These are phyloP conservation scores for Montipora sp. DNA, from an alignment of 64 coral and sea anemone genomes.

Conservation along the genomic window DNA sequence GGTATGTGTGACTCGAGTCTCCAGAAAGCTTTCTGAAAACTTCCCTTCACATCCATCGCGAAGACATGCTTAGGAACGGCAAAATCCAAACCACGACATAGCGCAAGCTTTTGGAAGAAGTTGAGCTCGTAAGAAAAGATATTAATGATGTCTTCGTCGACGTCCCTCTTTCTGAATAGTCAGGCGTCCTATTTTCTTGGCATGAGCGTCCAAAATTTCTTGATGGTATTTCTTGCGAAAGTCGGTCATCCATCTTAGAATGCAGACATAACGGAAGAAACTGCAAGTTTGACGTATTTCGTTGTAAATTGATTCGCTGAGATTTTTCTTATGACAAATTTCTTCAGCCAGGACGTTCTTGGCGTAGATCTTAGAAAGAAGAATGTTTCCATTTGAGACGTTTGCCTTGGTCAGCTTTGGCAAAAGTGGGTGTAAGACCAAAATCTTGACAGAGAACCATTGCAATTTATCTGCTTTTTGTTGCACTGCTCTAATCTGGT, in stretches of 20 bases:
- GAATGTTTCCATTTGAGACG: too few species aligned
- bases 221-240: conserved; percentile 2
- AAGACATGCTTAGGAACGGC: background rate
- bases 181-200: background rate
- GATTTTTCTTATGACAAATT: too few species aligned
- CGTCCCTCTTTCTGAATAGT: background rate
- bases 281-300: background rate
- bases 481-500: too few species aligned
- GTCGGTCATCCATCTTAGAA: background rate
- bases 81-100: background rate
- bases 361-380: too few species aligned
- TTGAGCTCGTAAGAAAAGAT: background rate
- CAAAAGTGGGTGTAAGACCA: too few species aligned
- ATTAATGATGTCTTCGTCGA: conserved; percentile 19
- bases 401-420: too few species aligned
- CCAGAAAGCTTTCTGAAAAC: background rate
- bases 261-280: background rate
- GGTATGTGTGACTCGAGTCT: background rate
- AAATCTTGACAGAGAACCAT: too few species aligned
- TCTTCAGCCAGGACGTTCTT: too few species aligned
- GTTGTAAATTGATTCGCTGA: background rate
- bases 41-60: background rate
- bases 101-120: conserved; percentile 21
- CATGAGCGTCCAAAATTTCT: background rate
- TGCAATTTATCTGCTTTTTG: too few species aligned